Evolutionary conservation across 2,113 vertebrate genomes (phyloP).

Genomic region (Actenoides hombroni): DNA sequence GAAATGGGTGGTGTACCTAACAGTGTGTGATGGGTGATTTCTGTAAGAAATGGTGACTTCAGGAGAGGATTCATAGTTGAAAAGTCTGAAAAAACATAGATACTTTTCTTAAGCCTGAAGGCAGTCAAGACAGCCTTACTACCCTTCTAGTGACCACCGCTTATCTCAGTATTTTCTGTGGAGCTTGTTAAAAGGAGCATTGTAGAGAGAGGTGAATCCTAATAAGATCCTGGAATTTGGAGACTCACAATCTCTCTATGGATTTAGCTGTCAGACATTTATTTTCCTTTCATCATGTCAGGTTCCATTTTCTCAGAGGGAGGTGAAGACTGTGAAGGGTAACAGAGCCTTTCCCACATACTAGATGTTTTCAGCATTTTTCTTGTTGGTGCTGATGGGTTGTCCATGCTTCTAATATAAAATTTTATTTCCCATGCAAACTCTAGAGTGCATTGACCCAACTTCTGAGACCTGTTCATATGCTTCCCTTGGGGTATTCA

Average conservation of each 20-base stretch:
- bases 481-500: neutral
- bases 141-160: neutral
- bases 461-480: neutral
- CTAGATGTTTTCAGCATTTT: neutral
- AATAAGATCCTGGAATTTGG: neutral
- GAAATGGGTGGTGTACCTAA: neutral
- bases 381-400: neutral
- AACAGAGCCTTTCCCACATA: neutral
- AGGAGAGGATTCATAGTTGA: neutral
- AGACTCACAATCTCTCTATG: neutral
- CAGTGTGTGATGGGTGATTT: neutral
- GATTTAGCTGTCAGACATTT: neutral
- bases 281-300: neutral
- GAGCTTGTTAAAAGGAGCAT: neutral
- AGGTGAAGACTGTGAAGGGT: neutral
- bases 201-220: neutral
- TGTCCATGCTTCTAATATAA: neutral
- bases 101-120: neutral
- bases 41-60: neutral
- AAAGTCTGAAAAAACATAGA: neutral
- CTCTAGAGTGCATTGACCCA: neutral
- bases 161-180: neutral
- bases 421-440: neutral
- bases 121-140: neutral
- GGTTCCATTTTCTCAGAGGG: neutral